Conservation (phyloP, 2,888 invertebrate genomes). For the Neelides folsomi region DNA sequence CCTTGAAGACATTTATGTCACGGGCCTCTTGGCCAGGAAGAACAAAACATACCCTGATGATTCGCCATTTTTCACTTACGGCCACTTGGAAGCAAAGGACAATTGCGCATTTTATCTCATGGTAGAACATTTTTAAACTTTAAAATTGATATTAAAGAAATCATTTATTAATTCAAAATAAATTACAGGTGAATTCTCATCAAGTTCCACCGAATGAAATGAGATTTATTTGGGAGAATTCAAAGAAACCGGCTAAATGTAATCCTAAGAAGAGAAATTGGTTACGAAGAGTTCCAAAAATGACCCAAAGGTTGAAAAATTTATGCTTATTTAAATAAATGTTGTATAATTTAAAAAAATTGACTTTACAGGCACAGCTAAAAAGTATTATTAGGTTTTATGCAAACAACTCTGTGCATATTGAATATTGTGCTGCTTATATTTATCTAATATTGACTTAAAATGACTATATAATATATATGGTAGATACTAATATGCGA, state of each 20-base stretch:
- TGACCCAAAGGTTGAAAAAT: constrained; percentile 22
- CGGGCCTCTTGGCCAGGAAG: constrained; percentile 34
- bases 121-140: too few species aligned
- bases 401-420: too few species aligned
- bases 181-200: constrained; percentile 30
- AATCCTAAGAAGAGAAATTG: constrained; percentile 25
- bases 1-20: constrained; percentile 36
- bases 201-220: constrained; percentile 32
- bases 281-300: constrained; percentile 20
- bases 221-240: constrained; percentile 29
- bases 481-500: too few species aligned
- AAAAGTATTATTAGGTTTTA: too few species aligned
- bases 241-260: constrained; percentile 19
- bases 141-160: too few species aligned
- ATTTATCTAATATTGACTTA: too few species aligned
- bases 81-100: constrained; percentile 27
- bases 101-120: constrained; percentile 33
- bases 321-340: constrained; percentile 20
- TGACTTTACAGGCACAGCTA: too few species aligned
- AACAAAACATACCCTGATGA: constrained; percentile 28
- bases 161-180: constrained; percentile 5
- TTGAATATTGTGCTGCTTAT: too few species aligned
- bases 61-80: constrained; percentile 30
- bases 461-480: too few species aligned
- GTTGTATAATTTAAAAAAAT: too few species aligned